Evolutionary conservation across 2,888 invertebrate species (phyloP), one percentile per base, ranked within the genome.

Genomic region (Athalia circularis): DNA sequence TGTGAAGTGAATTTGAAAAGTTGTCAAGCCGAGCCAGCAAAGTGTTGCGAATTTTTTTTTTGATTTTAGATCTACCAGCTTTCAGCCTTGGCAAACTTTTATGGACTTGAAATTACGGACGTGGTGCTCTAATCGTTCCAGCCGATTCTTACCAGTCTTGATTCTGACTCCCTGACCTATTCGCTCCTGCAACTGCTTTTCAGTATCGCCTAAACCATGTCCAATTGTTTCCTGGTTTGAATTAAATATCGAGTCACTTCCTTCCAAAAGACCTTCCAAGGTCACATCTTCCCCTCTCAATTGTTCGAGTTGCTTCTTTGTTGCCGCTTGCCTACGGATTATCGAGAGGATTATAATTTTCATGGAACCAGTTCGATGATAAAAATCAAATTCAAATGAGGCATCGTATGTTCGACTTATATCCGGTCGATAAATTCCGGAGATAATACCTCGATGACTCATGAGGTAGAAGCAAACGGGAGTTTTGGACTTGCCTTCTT

Each of bases 261-360:
- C 87, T 79, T 91, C 91, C 82, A 91, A 90, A 80, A 91, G 90
- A 70, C 90, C 91, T 79, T 91, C 91, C 77, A 91, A 90, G 81
- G 89, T 91, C n/a, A 88, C 90, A 78, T 93, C 93, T 81, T 93
- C 93, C 29, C 91, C 89, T 77, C 92, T 90, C 83, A 93, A 88
- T 84, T 92, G 92, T 79, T 93, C 93, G 65, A 93, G 90, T 86
- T 93, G 91, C 80, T 92, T 90, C 82, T 92, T 91, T 80, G 93
- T 91, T 29, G 91, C 91, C 77, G 91, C 91, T 87, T 90, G 90
- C 52, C 89, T 89, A 9, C 9, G 8, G 1, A 15, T 29, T 29
- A 29, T 29, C 29, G 29, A 29, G 2, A 29, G 2, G 29, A 29
- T 29, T 1, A 29, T 29, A 29, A 29, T 29, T 29, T 1, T 29